Base-by-base conservation (phyloP, 1,140 invertebrate species). In the Ips nitidus region DNA sequence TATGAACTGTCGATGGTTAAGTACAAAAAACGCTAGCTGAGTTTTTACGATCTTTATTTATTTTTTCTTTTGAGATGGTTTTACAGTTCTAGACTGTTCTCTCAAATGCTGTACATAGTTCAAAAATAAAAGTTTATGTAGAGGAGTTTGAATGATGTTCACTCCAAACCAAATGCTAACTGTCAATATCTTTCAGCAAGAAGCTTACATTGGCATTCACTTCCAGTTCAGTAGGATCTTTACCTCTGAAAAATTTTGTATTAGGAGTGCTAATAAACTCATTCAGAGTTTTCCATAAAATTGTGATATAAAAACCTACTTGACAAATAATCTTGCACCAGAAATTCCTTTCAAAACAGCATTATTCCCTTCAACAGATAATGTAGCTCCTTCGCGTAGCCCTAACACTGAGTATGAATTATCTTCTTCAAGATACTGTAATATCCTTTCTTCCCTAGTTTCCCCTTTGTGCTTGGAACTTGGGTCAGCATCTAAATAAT, bases 381-480 rank as follows among this genome's bases (percentile, higher is more conserved):
- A 79, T 66, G 87, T 86, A 64, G 84, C 84, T 3, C 91, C 91
- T 83, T 94, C 91, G 75, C 86, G 82, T 3, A 94, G 79, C 1
- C 89, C 91, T 55, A 93, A 78, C 7, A 92, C 90, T 36, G 85
- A 82, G 6, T 60, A 59, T 4, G 82, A 83, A 4, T 80, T 78
- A 70, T 85, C 81, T 43, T 87, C 84, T 69, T 86, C 82, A 70
- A 88, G 83, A 80, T 86, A 93, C 80, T 93, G 87, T 59, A 78
- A 70, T 52, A 92, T 88, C 73, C 91, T 83, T 75, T 89, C 83
- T 74, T 91, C 86, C 81, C 91, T 86, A 75, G 86, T 89, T 81
- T 91, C 91, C 41, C 91, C 91, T 82, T 88, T 90, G 79, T 93
- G 91, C 67, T 80, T 88, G 66, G 84, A 86, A 75, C 80, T 83